A percentile compares a stretch with the other conserved stretches of the same genome.
Conservation (phyloP, 2,888 invertebrate genomes). For the Cristatella mucedo region DNA sequence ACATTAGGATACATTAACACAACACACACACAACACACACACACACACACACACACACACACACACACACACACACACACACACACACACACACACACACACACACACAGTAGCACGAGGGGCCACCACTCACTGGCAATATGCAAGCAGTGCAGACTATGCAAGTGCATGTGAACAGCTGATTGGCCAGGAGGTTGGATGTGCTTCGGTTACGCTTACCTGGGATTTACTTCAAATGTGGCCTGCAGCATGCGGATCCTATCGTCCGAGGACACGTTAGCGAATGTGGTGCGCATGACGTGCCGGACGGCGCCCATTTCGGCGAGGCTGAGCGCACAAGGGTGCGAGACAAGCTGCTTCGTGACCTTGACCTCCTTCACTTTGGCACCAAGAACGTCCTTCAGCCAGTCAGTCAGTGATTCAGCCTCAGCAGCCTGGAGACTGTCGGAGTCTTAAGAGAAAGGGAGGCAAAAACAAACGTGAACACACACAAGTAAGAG, state of each 20-base stretch:
- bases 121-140: no score
- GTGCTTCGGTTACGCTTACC: constrained; percentile 44
- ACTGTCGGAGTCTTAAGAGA: constrained; percentile 52
- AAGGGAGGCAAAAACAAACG: no score
- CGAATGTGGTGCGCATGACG: constrained; percentile 72
- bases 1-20: no score
- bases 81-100: no score
- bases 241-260: constrained; percentile 72
- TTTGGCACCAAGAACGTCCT: constrained; percentile 57
- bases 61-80: no score
- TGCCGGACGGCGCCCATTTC: constrained; percentile 94
- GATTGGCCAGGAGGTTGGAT: no score
- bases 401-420: constrained; percentile 61
- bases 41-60: no score
- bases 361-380: constrained; percentile 68
- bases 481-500: no score
- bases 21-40: no score
- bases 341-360: constrained; percentile 62
- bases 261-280: constrained; percentile 48
- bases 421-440: constrained; percentile 60
- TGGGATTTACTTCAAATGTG: constrained; percentile 80
- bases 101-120: no score
- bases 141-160: no score
- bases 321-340: constrained; percentile 82
- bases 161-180: no score